A percentile compares a stretch with the other conserved stretches of the same genome.
phyloP scores from a whole-genome alignment of 2,888 invertebrate species.

The Chironomus riparius region DNA sequence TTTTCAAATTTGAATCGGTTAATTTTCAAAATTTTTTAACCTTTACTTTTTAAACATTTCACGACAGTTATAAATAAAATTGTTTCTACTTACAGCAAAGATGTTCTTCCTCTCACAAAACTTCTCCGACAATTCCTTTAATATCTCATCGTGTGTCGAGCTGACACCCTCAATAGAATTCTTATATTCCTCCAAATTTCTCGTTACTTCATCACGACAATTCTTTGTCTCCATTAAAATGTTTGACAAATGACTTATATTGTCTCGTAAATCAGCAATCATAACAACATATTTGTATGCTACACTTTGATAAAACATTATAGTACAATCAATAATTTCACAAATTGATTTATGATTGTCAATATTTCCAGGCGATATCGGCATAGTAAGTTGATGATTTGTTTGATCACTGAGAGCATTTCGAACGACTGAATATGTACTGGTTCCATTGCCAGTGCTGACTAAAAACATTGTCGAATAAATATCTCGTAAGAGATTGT shows the following conservation, averaged over 20 bases:
- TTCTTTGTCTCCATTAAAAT: slow-evolving; percentile 39
- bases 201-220: slow-evolving; percentile 38
- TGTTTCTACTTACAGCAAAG: slow-evolving; percentile 36
- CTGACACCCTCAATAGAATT: slow-evolving; percentile 36
- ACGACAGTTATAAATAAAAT: too few relatives aligned
- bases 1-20: too few relatives aligned
- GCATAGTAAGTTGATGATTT: background rate
- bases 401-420: slow-evolving; percentile 12
- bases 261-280: slow-evolving; percentile 40
- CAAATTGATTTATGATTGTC: slow-evolving; percentile 35
- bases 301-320: slow-evolving; percentile 40
- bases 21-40: too few relatives aligned
- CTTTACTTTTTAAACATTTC: too few relatives aligned
- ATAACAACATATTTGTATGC: slow-evolving; percentile 42
- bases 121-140: slow-evolving; percentile 36
- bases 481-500: slow-evolving; percentile 28
- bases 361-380: slow-evolving; percentile 33
- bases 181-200: slow-evolving; percentile 35
- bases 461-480: slow-evolving; percentile 37
- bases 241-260: slow-evolving; percentile 39
- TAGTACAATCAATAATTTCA: slow-evolving; percentile 38
- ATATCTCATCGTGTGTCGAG: slow-evolving; percentile 36
- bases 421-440: slow-evolving; percentile 27
- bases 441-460: slow-evolving; percentile 35
- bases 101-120: slow-evolving; percentile 40